Percentiles rank a stretch among this genome's conserved stretches.
Conservation (phyloP, 2,113 vertebrate species). For the Lichenostomus cassidix region DNA sequence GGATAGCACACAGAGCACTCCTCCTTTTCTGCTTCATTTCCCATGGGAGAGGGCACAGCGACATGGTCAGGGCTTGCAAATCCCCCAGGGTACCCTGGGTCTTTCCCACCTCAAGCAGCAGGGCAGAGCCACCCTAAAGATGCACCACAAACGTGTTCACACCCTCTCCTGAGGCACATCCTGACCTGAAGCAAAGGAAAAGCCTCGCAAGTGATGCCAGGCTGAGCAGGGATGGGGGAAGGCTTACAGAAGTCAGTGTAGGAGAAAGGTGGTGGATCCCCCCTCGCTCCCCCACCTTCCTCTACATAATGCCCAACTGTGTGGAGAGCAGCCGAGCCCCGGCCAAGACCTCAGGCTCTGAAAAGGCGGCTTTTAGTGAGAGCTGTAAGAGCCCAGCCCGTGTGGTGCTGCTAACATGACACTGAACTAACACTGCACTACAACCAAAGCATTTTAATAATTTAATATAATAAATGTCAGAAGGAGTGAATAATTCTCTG, state of each 20-base stretch:
- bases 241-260: not conserved
- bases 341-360: constrained; percentile 25
- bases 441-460: constrained; percentile 57
- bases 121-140: not conserved
- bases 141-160: rapidly evolving
- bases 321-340: not conserved
- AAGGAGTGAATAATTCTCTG: constrained; percentile 62
- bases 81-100: not conserved
- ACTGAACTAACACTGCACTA: constrained; percentile 60
- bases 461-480: constrained; percentile 64
- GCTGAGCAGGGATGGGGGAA: not conserved
- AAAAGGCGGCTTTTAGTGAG: constrained; percentile 44
- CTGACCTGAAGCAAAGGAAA: not conserved
- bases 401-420: constrained; percentile 28
- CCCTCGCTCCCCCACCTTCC: not conserved
- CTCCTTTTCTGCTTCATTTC: not conserved
- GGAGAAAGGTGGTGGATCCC: not conserved
- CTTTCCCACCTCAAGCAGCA: not conserved
- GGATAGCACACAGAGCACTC: not conserved
- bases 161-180: not conserved
- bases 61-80: not conserved
- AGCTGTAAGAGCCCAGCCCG: not conserved
- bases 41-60: not conserved
- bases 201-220: not conserved
- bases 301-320: constrained; percentile 56